Conservation (phyloP, 2,113 vertebrate genomes). For the Pelecanoides urinatrix region DNA sequence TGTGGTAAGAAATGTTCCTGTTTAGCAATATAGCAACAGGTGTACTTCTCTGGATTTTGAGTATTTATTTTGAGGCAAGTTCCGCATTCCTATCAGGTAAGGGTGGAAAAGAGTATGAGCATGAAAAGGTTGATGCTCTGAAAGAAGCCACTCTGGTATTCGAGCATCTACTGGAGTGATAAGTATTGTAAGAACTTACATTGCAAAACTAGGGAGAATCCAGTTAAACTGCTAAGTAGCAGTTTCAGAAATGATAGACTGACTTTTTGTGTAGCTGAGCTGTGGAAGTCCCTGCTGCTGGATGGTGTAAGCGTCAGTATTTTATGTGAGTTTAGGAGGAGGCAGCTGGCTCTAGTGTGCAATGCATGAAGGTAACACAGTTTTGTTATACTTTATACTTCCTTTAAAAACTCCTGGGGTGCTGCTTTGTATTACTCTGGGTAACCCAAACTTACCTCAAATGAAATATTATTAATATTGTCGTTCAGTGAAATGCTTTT, state of each 20-base stretch:
- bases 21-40: not conserved
- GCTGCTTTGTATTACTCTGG: not conserved
- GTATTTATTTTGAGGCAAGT: not conserved
- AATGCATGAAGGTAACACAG: not conserved
- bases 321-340: not conserved
- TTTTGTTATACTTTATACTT: not conserved
- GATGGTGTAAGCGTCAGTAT: not conserved
- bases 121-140: not conserved
- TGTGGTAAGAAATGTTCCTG: not conserved
- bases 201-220: not conserved
- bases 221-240: not conserved
- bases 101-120: not conserved
- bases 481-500: not conserved
- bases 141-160: not conserved
- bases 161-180: not conserved
- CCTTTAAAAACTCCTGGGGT: not conserved
- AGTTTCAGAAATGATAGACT: not conserved
- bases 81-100: not conserved
- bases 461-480: not conserved
- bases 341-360: not conserved
- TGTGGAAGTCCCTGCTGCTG: not conserved
- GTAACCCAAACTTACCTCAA: not conserved
- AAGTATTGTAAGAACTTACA: not conserved
- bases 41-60: not conserved
- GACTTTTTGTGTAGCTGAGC: fast-evolving